phyloP scores from a whole-genome alignment of 2,888 invertebrate genomes.

The Agrochola circellaris region DNA sequence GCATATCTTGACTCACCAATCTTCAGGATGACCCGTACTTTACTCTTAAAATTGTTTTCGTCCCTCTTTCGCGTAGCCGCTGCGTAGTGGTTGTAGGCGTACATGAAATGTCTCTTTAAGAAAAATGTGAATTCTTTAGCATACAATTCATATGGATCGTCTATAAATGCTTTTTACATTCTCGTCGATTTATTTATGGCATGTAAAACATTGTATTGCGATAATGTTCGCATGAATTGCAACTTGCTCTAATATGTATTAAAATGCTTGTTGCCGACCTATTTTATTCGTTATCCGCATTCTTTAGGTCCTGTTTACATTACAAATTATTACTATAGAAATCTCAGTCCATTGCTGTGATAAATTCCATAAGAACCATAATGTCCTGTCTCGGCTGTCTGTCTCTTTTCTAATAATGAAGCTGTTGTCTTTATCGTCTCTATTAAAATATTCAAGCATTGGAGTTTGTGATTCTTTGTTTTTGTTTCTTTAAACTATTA shows the following conservation, averaged over 20 bases:
- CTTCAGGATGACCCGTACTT: conserved; percentile 63
- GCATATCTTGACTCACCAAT: conserved; percentile 76
- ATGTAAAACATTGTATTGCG: conserved; percentile 13
- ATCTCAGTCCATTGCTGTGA: conserved; percentile 49
- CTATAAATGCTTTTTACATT: conserved; percentile 23
- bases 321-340: conserved; percentile 62
- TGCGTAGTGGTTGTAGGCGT: conserved; percentile 48
- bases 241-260: conserved; percentile 39
- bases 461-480: conserved; percentile 44
- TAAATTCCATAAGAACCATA: conserved; percentile 31
- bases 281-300: conserved; percentile 74
- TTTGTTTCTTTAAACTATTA: conserved; percentile 47
- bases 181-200: conserved; percentile 23
- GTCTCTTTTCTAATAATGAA: conserved; percentile 25
- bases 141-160: conserved; percentile 14
- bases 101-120: conserved; percentile 21
- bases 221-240: conserved; percentile 35
- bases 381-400: background rate
- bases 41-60: conserved; percentile 66
- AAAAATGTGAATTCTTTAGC: conserved; percentile 25
- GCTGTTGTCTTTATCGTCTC: background rate
- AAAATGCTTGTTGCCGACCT: conserved; percentile 45
- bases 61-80: conserved; percentile 40
- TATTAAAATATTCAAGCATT: conserved; percentile 30
- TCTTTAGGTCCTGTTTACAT: conserved; percentile 54